Evolutionary conservation across 2,113 vertebrate species (phyloP).

Genomic region (Pithys albifrons): DNA sequence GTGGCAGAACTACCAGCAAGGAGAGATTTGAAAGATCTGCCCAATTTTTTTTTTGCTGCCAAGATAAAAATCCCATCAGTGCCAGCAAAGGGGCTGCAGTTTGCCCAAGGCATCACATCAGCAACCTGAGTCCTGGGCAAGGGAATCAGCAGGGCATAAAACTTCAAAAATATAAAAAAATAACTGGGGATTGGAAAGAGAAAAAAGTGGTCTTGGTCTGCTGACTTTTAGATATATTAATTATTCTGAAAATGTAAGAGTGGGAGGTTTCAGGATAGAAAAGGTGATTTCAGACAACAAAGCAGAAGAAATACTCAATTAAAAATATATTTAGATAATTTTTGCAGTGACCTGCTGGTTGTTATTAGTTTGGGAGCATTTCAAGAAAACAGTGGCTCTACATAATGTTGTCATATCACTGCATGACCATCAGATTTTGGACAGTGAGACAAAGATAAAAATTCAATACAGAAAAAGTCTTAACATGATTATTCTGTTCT

Average conservation of each 20-base stretch:
- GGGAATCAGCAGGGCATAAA: neutral
- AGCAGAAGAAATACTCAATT: neutral
- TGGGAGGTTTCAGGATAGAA: neutral
- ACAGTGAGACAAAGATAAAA: neutral
- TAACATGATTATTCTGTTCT: accelerated
- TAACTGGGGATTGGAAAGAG: neutral
- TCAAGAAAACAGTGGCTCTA: neutral
- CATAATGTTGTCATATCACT: neutral
- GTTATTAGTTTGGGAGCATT: neutral
- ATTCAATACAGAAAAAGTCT: neutral
- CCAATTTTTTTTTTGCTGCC: neutral
- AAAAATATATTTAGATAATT: neutral
- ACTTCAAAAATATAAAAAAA: neutral
- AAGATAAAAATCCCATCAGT: neutral
- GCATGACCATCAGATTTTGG: accelerated
- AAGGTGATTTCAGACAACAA: neutral
- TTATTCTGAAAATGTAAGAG: neutral
- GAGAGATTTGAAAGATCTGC: neutral
- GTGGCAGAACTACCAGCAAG: neutral
- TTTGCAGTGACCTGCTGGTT: neutral
- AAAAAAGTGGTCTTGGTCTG: neutral
- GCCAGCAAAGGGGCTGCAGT: neutral
- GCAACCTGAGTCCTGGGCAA: neutral
- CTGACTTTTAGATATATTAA: neutral
- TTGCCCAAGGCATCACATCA: neutral